phyloP scores from a whole-genome alignment of 2,888 invertebrate genomes.

The Dryomyza anilis region DNA sequence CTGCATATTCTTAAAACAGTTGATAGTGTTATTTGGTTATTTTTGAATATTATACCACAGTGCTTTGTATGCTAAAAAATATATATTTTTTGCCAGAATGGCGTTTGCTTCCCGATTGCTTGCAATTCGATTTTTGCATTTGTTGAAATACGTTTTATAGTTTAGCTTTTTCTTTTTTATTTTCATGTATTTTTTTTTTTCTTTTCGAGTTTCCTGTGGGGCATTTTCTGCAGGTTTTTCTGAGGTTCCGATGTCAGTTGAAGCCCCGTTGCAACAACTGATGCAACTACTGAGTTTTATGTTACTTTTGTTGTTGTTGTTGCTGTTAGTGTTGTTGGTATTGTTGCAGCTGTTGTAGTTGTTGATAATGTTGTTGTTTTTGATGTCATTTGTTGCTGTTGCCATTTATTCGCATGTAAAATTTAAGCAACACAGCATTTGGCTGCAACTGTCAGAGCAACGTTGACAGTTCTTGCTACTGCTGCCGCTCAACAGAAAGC shows the following conservation, averaged over 20 bases:
- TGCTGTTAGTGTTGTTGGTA: neutral
- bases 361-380: neutral
- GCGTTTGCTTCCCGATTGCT: conserved; percentile 20
- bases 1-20: too few relatives aligned
- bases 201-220: too few relatives aligned
- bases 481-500: conserved; percentile 4
- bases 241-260: too few relatives aligned
- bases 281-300: too few relatives aligned
- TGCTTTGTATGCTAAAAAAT: neutral
- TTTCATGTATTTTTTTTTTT: neutral
- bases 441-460: neutral
- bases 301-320: neutral
- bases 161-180: too few relatives aligned
- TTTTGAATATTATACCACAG: too few relatives aligned
- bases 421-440: too few relatives aligned
- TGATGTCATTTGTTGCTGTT: neutral
- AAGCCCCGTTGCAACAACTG: too few relatives aligned
- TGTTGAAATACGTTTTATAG: too few relatives aligned
- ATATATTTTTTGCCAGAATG: neutral
- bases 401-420: neutral
- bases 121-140: conserved; percentile 1
- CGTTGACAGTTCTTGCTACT: conserved; percentile 6
- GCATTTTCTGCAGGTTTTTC: too few relatives aligned
- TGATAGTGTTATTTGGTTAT: too few relatives aligned
- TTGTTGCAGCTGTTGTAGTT: conserved; percentile 6